Evolutionary conservation across 2,113 vertebrate species (phyloP), one percentile per base, ranked within the genome.

Genomic region (Syngnathus typhle): DNA sequence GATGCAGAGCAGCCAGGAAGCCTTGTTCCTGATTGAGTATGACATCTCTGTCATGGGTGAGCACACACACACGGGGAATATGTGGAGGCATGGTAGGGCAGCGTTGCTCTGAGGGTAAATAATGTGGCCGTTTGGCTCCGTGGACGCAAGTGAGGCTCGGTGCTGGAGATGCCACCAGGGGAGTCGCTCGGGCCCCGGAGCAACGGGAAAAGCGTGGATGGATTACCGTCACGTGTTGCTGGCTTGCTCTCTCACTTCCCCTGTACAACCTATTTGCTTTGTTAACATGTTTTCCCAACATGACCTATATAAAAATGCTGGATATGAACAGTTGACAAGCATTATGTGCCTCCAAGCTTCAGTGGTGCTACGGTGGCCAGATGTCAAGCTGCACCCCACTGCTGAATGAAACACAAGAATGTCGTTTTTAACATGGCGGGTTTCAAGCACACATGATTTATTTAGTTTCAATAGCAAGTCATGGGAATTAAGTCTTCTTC

Each of bases 21-120:
- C 95, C 0, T 91, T 95, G 72, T 96, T 98, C 91, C 93, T 96
- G 88, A 95, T 98, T 1, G 95, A 98, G 84, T 99, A 99, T 6
- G 96, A 99, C 65, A 92, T 98, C 84, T 90, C 92, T 71, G 88
- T 96, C 77, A 93, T 96, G 87, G 97, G 97, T 98, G 91, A 94
- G 94, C 76, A 74, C 72, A 69, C 80, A 76, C 49, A 65, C 70
- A 67, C 54, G n/a, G 37, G 70, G 68, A 65, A 73, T 70, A 75
- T 78, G 80, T 47, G 66, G 64, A 76, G 68, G 65, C 80, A 69
- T 65, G 66, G 71, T 65, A 74, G 77, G 73, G 74, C 81, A 79
- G 71, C 37, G 12, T 61, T 80, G 80, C 82, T 86, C 75, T 76
- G 79, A 87, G 85, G 83, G 79, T 79, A 81, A 84, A 82, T 79